These are phyloP conservation scores for Eupeodes latifasciatus DNA, from an alignment of 2,888 invertebrate species.

Conservation along the genomic window DNA sequence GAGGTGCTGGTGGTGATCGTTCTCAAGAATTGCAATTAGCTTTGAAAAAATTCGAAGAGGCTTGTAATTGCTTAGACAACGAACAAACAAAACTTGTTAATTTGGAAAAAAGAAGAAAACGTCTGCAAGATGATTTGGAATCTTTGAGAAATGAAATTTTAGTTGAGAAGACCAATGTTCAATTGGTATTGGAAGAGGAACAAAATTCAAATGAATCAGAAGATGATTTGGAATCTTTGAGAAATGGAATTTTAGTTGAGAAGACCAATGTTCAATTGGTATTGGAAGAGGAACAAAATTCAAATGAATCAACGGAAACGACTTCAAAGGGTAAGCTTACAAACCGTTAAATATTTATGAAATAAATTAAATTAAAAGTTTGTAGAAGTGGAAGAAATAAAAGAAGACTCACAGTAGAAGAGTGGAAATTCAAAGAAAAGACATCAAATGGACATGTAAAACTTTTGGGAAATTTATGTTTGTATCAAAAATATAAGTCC, in stretches of 20 bases:
- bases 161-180: conserved; percentile 75
- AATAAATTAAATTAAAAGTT: background rate
- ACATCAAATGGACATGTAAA: too few species aligned
- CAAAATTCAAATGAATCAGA: conserved; percentile 62
- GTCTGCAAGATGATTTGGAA: conserved; percentile 78
- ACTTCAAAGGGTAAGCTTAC: background rate
- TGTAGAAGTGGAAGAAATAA: too few species aligned
- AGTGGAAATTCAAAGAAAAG: too few species aligned
- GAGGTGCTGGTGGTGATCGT: conserved; percentile 30
- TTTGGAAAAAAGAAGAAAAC: conserved; percentile 77
- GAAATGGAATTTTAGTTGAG: conserved; percentile 78
- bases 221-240: conserved; percentile 77
- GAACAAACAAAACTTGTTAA: conserved; percentile 77
- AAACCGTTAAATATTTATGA: background rate
- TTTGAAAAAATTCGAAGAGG: conserved; percentile 72
- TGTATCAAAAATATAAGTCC: too few species aligned
- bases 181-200: conserved; percentile 68
- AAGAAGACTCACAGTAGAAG: too few species aligned
- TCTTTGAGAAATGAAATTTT: conserved; percentile 77
- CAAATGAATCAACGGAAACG: conserved; percentile 4
- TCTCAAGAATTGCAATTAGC: conserved; percentile 57
- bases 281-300: conserved; percentile 65
- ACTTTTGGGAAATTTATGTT: too few species aligned
- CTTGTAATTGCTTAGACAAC: conserved; percentile 77
- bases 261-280: conserved; percentile 72